A percentile compares a stretch with the other conserved stretches of the same genome.
phyloP scores from a whole-genome alignment of 2,113 vertebrate species.

The Etia nguti region DNA sequence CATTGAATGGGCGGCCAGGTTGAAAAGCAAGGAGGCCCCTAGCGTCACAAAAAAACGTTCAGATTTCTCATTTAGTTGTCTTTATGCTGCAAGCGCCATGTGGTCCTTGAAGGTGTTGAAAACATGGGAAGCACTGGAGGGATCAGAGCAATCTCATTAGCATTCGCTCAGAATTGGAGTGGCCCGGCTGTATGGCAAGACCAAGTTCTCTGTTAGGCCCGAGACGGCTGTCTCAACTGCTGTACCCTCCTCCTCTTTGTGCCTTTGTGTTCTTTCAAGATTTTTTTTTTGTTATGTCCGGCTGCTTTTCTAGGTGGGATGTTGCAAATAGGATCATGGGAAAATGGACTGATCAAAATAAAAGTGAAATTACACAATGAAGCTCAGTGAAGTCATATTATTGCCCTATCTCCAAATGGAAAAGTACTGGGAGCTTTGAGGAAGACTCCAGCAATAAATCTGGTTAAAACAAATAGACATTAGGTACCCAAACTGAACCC shows the following conservation, averaged over 20 bases:
- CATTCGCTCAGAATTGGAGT: constrained; percentile 95
- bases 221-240: constrained; percentile 81
- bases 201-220: constrained; percentile 77
- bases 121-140: constrained; percentile 97
- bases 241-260: constrained; percentile 87
- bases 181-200: constrained; percentile 87
- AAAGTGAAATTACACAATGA: background rate
- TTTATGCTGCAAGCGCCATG: constrained; percentile 98
- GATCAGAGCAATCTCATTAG: constrained; percentile 99
- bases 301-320: constrained; percentile 80
- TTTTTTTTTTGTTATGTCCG: constrained; percentile 69
- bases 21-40: constrained; percentile 89
- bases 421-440: background rate
- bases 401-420: background rate
- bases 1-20: constrained; percentile 87
- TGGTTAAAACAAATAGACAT: background rate
- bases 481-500: background rate
- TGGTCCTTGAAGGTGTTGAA: constrained; percentile 99
- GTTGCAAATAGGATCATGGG: constrained; percentile 89
- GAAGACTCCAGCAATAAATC: background rate
- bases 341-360: constrained; percentile 67
- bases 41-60: constrained; percentile 84
- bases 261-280: constrained; percentile 87
- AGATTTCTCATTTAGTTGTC: constrained; percentile 99
- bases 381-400: background rate